Base-by-base conservation (phyloP, 2,113 vertebrate species). In the Tyrannus savana region DNA sequence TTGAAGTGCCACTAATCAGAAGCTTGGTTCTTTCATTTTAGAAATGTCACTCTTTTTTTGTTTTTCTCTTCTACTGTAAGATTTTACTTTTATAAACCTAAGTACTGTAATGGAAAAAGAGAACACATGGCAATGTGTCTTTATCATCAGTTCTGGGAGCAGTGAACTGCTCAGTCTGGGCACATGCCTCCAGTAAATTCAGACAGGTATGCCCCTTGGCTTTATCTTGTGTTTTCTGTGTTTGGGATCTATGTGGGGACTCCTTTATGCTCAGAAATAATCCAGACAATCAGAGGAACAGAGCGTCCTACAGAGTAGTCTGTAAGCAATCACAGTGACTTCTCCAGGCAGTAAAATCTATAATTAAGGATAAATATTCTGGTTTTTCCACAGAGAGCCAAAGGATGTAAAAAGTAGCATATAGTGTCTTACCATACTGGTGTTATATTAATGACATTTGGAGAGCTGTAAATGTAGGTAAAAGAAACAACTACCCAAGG, bases 231-330 rank as follows among this genome's bases (percentile, higher is more conserved):
- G 23, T 27, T 92, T 83, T 60, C 71, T 59, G 15, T 9, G 39
- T 33, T 87, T 19, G 3, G 27, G 39, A 27, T 19, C 35, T 59
- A 0, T n/a, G 0, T 50, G 31, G 52, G 33, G 33, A 30, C 30
- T 84, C 16, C 31, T 35, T 56, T 63, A 23, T 68, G 24, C 47
- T 62, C 44, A 50, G 7, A 56, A 78, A 44, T 46, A 50, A 68
- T 42, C 23, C 37, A 41, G 63, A 50, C 19, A 42, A 22, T 23
- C 17, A 46, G 60, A 55, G 74, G 16, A 62, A 31, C 11, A 5
- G 16, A 24, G 8, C 27, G 46, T 6, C 74, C 9, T 18, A 4
- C 12, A 47, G 52, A 55, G 8, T 5, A 87, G 19, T 3, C 37
- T 27, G 3, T 30, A 42, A 73, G 42, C 2, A n/a, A 30, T 7